Evolutionary conservation across 1,140 invertebrate species (phyloP).

Genomic region (Zaprionus ornatus): DNA sequence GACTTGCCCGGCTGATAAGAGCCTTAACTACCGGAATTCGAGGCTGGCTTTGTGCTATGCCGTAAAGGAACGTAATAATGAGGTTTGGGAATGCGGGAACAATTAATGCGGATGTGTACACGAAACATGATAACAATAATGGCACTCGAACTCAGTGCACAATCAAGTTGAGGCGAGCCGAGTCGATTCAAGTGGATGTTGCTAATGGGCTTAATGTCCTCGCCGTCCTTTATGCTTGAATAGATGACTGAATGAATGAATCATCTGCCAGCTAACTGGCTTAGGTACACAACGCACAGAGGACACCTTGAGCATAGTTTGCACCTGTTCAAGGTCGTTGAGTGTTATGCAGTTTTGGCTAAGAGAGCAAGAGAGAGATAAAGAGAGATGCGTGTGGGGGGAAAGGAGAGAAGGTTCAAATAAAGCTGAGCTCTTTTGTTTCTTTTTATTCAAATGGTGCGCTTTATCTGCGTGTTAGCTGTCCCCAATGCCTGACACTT

Average conservation of each 20-base stretch:
- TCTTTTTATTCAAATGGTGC: conserved; percentile 58
- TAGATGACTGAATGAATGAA: conserved; percentile 10
- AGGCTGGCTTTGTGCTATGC: conserved; percentile 13
- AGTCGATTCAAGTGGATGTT: conserved; percentile 12
- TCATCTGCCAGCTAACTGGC: neutral
- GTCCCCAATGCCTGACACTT: conserved; percentile 53
- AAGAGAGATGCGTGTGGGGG: neutral
- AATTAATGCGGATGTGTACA: conserved; percentile 58
- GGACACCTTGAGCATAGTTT: conserved; percentile 12
- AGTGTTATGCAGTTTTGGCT: neutral
- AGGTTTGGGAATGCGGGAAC: conserved; percentile 35
- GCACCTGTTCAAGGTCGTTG: conserved; percentile 61
- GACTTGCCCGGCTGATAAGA: conserved; percentile 16
- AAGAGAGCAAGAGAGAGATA: neutral
- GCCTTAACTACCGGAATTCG: conserved; percentile 5
- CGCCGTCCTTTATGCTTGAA: neutral
- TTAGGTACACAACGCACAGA: neutral
- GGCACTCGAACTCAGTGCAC: conserved; percentile 3
- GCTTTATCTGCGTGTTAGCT: conserved; percentile 65
- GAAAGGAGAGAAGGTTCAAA: neutral
- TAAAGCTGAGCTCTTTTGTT: conserved; percentile 7
- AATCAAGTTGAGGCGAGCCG: conserved; percentile 8
- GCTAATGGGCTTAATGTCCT: conserved; percentile 44
- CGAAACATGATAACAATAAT: conserved; percentile 41
- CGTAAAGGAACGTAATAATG: conserved; percentile 46